These are phyloP conservation scores for Camelus dromedarius DNA, from an alignment of 2,113 vertebrate species.

Conservation along the genomic window DNA sequence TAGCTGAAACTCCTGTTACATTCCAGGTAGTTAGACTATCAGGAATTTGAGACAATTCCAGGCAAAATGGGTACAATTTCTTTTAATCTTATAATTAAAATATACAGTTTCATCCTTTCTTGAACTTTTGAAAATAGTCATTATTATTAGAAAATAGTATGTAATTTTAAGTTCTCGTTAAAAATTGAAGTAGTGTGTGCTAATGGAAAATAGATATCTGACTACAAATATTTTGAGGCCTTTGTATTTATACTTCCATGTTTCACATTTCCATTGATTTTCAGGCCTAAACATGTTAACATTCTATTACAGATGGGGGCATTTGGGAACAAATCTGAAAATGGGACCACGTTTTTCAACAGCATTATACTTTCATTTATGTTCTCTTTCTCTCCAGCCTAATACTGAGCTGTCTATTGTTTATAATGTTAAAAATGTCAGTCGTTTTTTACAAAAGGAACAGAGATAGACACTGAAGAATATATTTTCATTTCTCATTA, in stretches of 20 bases:
- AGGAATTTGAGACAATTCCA: neutral
- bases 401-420: neutral
- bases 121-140: neutral
- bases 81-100: neutral
- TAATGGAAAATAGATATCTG: neutral
- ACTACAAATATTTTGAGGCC: neutral
- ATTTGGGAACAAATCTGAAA: constrained; percentile 12
- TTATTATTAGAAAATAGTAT: constrained; percentile 5
- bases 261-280: constrained; percentile 27
- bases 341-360: neutral
- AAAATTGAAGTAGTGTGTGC: neutral
- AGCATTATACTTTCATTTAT: neutral
- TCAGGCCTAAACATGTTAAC: neutral
- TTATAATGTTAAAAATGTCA: constrained; percentile 8
- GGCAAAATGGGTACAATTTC: neutral
- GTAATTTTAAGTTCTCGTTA: constrained; percentile 10
- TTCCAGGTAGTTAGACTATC: neutral
- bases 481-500: neutral
- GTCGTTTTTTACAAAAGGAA: neutral
- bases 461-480: neutral
- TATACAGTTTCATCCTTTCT: neutral
- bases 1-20: neutral
- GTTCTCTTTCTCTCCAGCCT: neutral
- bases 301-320: neutral
- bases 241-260: constrained; percentile 3